These are phyloP conservation scores for Hafferia zeledoni DNA, from an alignment of 2,797 vertebrate species.

Conservation along the genomic window DNA sequence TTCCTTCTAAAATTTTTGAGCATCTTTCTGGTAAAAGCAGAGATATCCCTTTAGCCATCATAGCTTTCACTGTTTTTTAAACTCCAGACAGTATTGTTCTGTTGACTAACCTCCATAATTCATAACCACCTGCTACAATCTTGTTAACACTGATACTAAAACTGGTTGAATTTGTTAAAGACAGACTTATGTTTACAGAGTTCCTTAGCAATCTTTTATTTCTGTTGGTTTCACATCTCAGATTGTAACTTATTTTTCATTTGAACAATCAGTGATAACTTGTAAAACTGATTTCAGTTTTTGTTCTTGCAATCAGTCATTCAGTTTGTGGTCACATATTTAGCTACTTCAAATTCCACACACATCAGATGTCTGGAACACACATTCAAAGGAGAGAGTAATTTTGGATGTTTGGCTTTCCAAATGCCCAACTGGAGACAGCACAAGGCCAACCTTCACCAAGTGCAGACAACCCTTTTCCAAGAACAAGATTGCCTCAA, in stretches of 20 bases:
- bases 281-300: background rate
- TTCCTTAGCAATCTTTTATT: background rate
- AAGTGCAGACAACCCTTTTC: background rate
- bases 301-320: background rate
- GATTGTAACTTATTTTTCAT: background rate
- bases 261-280: background rate
- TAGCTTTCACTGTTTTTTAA: conserved; percentile 44
- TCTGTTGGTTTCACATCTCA: background rate
- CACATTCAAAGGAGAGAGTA: background rate
- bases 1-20: conserved; percentile 11
- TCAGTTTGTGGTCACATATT: background rate
- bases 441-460: background rate
- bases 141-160: background rate
- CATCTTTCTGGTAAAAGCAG: conserved; percentile 33
- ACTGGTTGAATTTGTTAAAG: background rate
- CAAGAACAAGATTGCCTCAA: background rate
- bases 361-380: background rate
- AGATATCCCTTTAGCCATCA: conserved; percentile 36
- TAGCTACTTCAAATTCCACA: conserved; percentile 5
- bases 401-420: background rate
- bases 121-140: background rate
- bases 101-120: conserved; percentile 9
- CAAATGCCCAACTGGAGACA: background rate
- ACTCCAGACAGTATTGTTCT: conserved; percentile 34
- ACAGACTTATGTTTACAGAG: background rate